phyloP scores from a whole-genome alignment of 2,113 vertebrate genomes.

The Spizaetus ornatus region DNA sequence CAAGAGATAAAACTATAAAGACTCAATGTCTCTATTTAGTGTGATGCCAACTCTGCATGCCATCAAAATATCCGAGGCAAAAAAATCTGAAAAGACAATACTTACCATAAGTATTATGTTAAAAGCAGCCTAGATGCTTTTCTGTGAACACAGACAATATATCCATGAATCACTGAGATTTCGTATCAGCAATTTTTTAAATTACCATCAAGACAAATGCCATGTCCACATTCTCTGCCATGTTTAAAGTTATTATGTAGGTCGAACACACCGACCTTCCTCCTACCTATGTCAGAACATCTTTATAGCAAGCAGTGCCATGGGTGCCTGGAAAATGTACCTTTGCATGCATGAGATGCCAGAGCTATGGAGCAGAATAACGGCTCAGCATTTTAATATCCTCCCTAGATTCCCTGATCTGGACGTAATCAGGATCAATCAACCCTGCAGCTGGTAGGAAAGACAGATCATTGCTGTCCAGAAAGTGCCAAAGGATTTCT shows the following conservation, averaged over 20 bases:
- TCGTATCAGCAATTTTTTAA: neutral
- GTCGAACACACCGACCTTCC: neutral
- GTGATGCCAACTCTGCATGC: conserved; percentile 65
- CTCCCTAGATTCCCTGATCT: neutral
- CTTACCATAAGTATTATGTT: neutral
- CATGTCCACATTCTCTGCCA: neutral
- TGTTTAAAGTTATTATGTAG: neutral
- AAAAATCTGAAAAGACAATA: neutral
- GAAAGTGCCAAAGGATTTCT: neutral
- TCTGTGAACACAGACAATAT: neutral
- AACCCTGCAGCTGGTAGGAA: neutral
- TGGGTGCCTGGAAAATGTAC: neutral
- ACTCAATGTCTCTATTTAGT: conserved; percentile 59
- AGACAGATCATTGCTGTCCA: neutral
- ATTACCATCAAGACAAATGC: neutral
- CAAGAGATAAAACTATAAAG: conserved; percentile 72
- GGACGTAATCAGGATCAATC: neutral
- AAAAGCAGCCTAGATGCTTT: neutral
- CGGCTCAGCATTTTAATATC: neutral
- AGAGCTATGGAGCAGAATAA: neutral
- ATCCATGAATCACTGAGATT: neutral
- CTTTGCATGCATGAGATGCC: neutral
- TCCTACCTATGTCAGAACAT: neutral
- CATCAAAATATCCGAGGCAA: conserved; percentile 32
- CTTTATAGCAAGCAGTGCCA: neutral